phyloP scores from a whole-genome alignment of 2,113 vertebrate genomes.

The Leptobrachium leishanense region DNA sequence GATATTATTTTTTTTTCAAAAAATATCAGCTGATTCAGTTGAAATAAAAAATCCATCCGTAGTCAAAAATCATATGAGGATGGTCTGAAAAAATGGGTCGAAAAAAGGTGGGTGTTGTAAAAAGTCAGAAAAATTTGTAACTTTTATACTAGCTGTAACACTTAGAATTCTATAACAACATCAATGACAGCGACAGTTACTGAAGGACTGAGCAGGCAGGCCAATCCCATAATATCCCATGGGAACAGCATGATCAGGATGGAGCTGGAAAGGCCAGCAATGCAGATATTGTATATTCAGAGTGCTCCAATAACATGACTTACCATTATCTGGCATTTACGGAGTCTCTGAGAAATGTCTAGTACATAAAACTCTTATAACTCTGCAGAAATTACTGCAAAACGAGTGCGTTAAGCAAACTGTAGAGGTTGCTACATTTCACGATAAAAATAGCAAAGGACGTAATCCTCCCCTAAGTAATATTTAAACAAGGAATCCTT shows the following conservation, averaged over 20 bases:
- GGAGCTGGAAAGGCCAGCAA: slow-evolving; percentile 49
- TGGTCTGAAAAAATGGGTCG: no score
- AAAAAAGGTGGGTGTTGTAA: no score
- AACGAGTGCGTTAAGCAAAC: slow-evolving; percentile 33
- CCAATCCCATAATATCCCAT: slow-evolving; percentile 4
- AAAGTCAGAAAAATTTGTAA: neutral
- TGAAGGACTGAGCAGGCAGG: neutral
- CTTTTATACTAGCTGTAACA: neutral
- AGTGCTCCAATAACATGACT: slow-evolving; percentile 45
- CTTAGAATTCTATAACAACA: neutral
- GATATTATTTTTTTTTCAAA: no score
- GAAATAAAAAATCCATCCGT: no score
- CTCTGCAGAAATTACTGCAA: slow-evolving; percentile 25
- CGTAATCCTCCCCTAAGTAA: slow-evolving; percentile 13
- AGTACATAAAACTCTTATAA: neutral
- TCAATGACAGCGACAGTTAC: slow-evolving; percentile 49
- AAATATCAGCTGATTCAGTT: no score
- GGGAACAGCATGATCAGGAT: slow-evolving; percentile 46
- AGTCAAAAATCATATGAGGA: no score
- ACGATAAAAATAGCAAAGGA: slow-evolving; percentile 30
- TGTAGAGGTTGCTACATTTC: slow-evolving; percentile 1
- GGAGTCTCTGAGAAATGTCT: slow-evolving; percentile 18
- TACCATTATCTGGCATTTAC: slow-evolving; percentile 44
- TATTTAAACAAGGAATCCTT: slow-evolving; percentile 15
- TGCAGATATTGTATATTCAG: slow-evolving; percentile 29